Evolutionary conservation across 2,888 invertebrate species (phyloP), one percentile per base, ranked within the genome.

Genomic region (Eutolmus rufibarbis): DNA sequence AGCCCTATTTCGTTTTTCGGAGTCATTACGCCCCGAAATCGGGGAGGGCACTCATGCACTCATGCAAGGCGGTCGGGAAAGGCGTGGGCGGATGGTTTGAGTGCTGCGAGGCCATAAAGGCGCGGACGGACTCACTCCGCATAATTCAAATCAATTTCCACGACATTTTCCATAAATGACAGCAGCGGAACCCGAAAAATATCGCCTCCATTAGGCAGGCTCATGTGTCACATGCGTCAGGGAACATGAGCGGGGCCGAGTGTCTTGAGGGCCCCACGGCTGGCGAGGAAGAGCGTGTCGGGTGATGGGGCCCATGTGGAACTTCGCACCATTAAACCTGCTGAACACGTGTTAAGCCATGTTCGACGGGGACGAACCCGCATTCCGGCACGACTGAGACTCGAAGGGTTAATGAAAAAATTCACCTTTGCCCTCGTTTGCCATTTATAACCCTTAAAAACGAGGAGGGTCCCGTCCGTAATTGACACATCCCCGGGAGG

Each of bases 351-450:
- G 74, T 85, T 85, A 31, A 66, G 74, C 74, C 74, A 85, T 85
- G 74, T 85, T 46, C 46, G 74, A 85, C 74, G 31, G 74, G 56
- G 28, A 43, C 56, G 43, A 76, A 74, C 66, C 79, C 79, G 79
- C 87, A 87, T 87, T 28, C 79, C 66, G 19, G 87, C 79, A 87
- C 79, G 79, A 43, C 81, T 43, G 46, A 78, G 66, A 66, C 40
- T 79, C 87, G 23, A 87, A 81, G 79, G 87, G 87, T 81, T 87
- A 87, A 87, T 87, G 87, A 81, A 81, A 87, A 87, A 79, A 66
- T 87, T 87, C 87, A 87, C 86, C 86, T 87, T 79, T 87, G 66
- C 74, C 74, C 87, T 66, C 87, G 66, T 79, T 87, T 79, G 87
- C 79, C 81, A 57, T 87, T 87, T 87, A 81, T 87, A 87, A 87